Base-by-base conservation (phyloP, 2,888 invertebrate genomes). In the Ichneumoninae sp. region DNA sequence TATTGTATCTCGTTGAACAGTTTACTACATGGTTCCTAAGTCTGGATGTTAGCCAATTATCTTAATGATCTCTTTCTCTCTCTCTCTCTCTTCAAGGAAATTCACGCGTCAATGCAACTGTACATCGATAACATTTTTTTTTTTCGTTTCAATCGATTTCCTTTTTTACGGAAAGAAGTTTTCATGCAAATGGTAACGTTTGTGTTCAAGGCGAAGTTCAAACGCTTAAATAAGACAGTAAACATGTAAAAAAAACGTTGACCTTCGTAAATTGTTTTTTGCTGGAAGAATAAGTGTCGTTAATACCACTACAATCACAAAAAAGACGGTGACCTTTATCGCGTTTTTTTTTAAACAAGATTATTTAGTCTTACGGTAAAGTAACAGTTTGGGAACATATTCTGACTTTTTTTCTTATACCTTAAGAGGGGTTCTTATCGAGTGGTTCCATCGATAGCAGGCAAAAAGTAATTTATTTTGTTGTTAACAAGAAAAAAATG, bases 1-100 rank as follows among this genome's bases (percentile, higher is more conserved):
- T 75, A 83, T 57, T 72, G 75, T 60, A 65, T 75, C 70, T 68
- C 83, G 71, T 76, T 76, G 71, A 74, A 76, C 72, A 78, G 72
- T 84, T 84, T 47, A 68, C 69, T 78, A 52, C 44, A 65, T 74
- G 72, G 81, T 84, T 84, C 84, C 81, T 81, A 76, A 69, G 44
- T 82, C 71, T 78, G 57, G 65, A 78, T 72, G 65, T 82, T 68
- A 62, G 68, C 19, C 47, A 47, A 47, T 74, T 72, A 19, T 76
- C 26, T 78, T 62, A 26, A 79, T 47, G 81, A 84, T 84, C 77
- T 84, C 62, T 69, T 6, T 26, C 16, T 44, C 44, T 44, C 10
- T 13, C 16, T 44, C 16, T 47, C 3, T 47, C 44, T 47, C 44
- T n/a, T 60, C 30, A 62, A 60, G n/a, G 40, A 22, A 72, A 44